Conservation (phyloP, 2,113 vertebrate genomes). For the Cervus canadensis region DNA sequence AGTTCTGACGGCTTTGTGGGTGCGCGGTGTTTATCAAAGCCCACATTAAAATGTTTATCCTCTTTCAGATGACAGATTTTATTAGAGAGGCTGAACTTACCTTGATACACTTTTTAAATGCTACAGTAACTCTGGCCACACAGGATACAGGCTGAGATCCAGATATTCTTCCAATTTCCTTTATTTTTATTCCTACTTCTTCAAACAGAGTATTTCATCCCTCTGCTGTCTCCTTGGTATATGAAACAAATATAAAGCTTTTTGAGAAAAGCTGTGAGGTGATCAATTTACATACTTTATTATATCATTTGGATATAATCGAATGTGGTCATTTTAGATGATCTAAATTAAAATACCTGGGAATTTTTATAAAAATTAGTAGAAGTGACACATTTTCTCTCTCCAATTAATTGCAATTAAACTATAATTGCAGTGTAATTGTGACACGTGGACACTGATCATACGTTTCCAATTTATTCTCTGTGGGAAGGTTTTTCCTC, state of each 20-base stretch:
- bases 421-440: neutral
- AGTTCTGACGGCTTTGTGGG: neutral
- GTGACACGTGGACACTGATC: neutral
- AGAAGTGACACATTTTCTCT: neutral
- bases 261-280: neutral
- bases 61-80: accelerated
- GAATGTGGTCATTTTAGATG: neutral
- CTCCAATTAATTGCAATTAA: neutral
- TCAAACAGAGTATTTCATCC: neutral
- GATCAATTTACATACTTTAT: neutral
- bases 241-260: neutral
- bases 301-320: neutral
- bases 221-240: neutral
- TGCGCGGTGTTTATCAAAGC: too few relatives aligned
- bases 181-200: neutral
- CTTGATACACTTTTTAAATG: neutral
- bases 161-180: neutral
- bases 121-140: accelerated
- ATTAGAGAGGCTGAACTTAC: neutral
- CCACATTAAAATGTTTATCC: neutral
- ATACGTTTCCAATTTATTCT: too few relatives aligned
- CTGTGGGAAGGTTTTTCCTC: neutral
- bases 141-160: neutral
- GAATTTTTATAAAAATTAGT: neutral
- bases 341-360: neutral